phyloP scores from a whole-genome alignment of 2,888 invertebrate genomes.

The Chrysopilus asiliformis region DNA sequence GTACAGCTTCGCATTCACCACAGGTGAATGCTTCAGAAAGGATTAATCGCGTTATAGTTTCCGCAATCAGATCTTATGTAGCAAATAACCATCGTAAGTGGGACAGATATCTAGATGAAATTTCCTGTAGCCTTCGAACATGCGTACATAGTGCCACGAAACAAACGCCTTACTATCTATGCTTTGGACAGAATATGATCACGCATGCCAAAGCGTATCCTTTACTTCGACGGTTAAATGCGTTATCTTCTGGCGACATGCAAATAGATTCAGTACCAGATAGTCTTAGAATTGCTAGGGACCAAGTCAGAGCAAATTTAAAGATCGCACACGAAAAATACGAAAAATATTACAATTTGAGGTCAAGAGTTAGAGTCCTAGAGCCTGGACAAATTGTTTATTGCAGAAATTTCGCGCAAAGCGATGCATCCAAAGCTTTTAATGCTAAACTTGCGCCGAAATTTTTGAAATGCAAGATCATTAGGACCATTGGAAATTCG shows the following conservation, averaged over 20 bases:
- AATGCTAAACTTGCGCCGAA: no score
- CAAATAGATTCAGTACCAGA: not conserved
- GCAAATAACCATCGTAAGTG: conserved; percentile 2
- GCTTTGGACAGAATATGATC: conserved; percentile 3
- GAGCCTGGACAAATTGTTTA: not conserved
- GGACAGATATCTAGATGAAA: not conserved
- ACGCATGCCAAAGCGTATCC: conserved; percentile 1
- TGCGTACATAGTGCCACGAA: conserved; percentile 2
- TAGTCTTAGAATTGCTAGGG: not conserved
- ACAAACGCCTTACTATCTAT: conserved; percentile 1
- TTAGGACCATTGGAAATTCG: no score
- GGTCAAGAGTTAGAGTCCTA: not conserved
- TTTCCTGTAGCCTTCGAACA: not conserved
- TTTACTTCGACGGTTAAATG: not conserved
- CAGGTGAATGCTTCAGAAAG: conserved; percentile 4
- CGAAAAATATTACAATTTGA: not conserved
- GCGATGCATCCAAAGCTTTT: no score
- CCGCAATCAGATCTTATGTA: conserved; percentile 4
- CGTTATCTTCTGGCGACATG: conserved; percentile 1
- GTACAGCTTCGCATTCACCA: not conserved
- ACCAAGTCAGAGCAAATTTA: not conserved
- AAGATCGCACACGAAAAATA: not conserved
- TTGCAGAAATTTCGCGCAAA: not conserved
- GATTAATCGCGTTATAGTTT: conserved; percentile 2
- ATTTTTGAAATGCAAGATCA: no score